Conservation (phyloP, 2,797 vertebrate genomes). For the Gypaetus barbatus region DNA sequence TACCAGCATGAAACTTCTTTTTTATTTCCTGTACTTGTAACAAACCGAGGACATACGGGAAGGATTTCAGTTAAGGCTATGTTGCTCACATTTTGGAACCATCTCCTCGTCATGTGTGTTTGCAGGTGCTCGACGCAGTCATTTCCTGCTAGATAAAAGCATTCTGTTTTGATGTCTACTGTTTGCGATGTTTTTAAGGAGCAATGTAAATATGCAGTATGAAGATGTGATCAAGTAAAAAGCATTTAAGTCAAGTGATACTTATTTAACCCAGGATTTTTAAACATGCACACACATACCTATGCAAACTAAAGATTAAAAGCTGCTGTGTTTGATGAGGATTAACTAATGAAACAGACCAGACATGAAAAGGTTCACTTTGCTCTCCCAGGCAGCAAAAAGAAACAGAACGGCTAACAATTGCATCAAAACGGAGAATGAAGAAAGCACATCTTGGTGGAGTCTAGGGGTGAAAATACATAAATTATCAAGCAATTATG, state of each 20-base stretch:
- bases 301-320: not conserved
- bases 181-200: not conserved
- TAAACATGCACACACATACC: not conserved
- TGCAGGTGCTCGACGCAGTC: slow-evolving; percentile 23
- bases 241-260: not conserved
- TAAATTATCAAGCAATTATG: not conserved
- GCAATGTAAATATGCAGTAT: not conserved
- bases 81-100: slow-evolving; percentile 6
- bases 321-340: not conserved
- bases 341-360: not conserved
- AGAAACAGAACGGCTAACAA: not conserved
- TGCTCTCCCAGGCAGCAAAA: not conserved
- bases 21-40: not conserved
- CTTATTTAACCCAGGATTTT: not conserved
- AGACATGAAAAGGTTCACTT: not conserved
- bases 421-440: not conserved
- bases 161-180: not conserved
- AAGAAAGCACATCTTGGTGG: not conserved
- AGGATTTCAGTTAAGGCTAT: not conserved
- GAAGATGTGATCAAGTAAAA: not conserved
- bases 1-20: not conserved
- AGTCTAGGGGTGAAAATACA: not conserved
- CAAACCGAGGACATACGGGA: not conserved
- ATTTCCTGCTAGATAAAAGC: slow-evolving; percentile 19
- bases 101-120: not conserved